A percentile compares a stretch with the other conserved stretches of the same genome.
Evolutionary conservation across 2,888 invertebrate genomes (phyloP).

Genomic region (Antitype chi): DNA sequence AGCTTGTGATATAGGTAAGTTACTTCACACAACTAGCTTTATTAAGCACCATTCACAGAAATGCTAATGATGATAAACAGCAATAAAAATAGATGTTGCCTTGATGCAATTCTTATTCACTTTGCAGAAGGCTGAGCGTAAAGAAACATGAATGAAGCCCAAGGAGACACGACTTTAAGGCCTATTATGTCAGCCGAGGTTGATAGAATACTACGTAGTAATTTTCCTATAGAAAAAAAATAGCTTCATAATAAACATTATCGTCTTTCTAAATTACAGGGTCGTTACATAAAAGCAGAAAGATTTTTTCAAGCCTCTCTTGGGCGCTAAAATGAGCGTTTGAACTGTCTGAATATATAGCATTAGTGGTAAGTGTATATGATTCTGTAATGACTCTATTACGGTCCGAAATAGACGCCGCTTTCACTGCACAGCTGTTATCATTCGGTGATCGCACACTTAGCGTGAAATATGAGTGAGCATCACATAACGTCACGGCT

Average conservation of each 20-base stretch:
- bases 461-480: conserved; percentile 57
- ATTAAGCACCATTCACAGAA: background rate
- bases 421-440: conserved; percentile 62
- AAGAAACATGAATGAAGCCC: conserved; percentile 36
- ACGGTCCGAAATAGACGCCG: conserved; percentile 47
- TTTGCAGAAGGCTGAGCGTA: conserved; percentile 2
- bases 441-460: conserved; percentile 42
- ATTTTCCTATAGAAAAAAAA: background rate
- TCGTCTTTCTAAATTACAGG: conserved; percentile 11
- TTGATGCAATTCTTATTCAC: conserved; percentile 17
- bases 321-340: background rate
- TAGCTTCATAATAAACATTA: conserved; percentile 1
- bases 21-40: background rate
- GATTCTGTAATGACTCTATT: conserved; percentile 56
- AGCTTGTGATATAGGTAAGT: background rate
- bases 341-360: conserved; percentile 25
- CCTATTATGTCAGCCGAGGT: conserved; percentile 13
- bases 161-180: conserved; percentile 12
- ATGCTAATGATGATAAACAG: background rate
- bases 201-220: conserved; percentile 21
- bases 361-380: conserved; percentile 38
- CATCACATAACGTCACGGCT: conserved; percentile 20
- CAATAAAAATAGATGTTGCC: conserved; percentile 3
- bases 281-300: conserved; percentile 10
- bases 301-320: background rate